Evolutionary conservation across 1,140 invertebrate species (phyloP), one percentile per base, ranked within the genome.

Genomic region (Scaptodrosophila lebanonensis): DNA sequence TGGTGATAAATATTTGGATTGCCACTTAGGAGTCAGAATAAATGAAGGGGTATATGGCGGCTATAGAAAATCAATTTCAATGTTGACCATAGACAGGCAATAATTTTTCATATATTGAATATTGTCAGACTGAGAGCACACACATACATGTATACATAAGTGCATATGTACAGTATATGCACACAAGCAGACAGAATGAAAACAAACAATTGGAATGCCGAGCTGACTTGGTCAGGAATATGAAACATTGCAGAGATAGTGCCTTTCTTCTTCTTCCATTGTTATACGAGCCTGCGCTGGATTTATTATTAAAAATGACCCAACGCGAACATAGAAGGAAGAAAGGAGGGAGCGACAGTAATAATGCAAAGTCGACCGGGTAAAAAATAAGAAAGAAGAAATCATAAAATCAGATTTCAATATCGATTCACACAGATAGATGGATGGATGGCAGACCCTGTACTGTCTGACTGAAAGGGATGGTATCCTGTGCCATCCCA

Each of bases 381-480:
- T n/a, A n/a, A n/a, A n/a, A n/a, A n/a, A n/a, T n/a, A n/a, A n/a
- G 69, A 75, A 82, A 82, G 82, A 67, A 82, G 70, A 82, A 82
- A 66, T 70, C 75, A 82, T 75, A 82, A 82, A 82, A 82, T 82
- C 75, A 66, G 66, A 79, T 75, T 82, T 82, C 75, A 82, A 75
- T 82, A 82, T 69, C 69, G 66, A 70, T 65, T n/a, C n/a, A 33
- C 5, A 33, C 32, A 33, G 22, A 25, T 25, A 25, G 22, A 25
- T 25, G 22, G 8, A 25, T 25, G 22, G 22, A 4, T 25, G 22
- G 22, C n/a, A n/a, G n/a, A n/a, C n/a, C n/a, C n/a, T n/a, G n/a
- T n/a, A n/a, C n/a, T n/a, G n/a, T n/a, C n/a, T n/a, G n/a, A n/a
- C 27, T 29, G 9, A 29, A 29, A 29, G 27, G 27, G 27, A n/a